Conservation (phyloP, 2,888 invertebrate genomes). For the Dicroscelio sp. region DNA sequence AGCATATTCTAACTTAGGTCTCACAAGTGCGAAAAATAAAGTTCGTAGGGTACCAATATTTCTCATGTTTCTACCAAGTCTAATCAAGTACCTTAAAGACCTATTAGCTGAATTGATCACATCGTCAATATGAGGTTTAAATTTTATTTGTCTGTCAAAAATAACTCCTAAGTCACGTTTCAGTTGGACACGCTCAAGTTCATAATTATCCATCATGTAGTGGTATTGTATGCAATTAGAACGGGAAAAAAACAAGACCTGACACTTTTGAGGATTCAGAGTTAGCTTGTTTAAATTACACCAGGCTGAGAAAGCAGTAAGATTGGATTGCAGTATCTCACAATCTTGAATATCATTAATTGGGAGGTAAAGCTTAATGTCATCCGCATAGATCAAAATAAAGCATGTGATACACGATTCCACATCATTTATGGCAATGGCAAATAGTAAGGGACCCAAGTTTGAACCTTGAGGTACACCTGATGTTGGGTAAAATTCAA, state of each 20-base stretch:
- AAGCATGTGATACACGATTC: background rate
- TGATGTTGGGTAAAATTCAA: background rate
- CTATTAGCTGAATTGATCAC: background rate
- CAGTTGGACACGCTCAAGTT: background rate
- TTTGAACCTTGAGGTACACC: background rate
- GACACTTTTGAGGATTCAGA: background rate
- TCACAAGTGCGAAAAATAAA: no score
- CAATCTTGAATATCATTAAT: background rate
- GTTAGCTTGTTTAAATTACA: background rate
- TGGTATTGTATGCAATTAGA: background rate
- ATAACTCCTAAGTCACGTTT: background rate
- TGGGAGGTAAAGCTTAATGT: background rate
- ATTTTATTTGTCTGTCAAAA: background rate
- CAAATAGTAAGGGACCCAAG: background rate
- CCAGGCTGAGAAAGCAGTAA: background rate
- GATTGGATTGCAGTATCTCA: background rate
- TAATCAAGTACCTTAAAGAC: background rate
- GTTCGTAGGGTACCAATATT: no score
- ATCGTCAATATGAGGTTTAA: background rate
- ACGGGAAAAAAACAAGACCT: background rate
- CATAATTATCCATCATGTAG: no score
- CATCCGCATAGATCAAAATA: background rate
- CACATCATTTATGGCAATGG: background rate
- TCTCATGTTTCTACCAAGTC: background rate
- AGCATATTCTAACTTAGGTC: no score